phyloP scores from a whole-genome alignment of 2,797 vertebrate species.

The Falco novaeseelandiae region DNA sequence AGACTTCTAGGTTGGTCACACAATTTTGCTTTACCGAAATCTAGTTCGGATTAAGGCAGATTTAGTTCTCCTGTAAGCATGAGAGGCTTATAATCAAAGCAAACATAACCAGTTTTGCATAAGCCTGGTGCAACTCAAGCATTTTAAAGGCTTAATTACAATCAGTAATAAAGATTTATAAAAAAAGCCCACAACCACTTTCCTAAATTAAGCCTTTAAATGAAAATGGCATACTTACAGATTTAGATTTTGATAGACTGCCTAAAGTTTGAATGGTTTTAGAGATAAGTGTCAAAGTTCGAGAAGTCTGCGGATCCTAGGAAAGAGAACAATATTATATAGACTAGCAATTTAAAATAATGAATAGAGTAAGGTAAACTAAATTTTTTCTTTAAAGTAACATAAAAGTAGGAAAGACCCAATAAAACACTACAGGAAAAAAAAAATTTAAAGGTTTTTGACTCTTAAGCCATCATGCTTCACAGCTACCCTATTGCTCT shows the following conservation, averaged over 20 bases:
- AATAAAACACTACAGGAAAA: neutral
- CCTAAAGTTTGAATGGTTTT: conserved; percentile 98
- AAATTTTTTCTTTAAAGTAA: neutral
- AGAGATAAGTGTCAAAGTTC: conserved; percentile 96
- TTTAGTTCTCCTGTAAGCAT: neutral
- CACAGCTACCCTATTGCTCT: neutral
- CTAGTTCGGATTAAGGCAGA: conserved; percentile 35
- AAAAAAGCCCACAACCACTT: neutral
- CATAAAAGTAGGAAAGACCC: neutral
- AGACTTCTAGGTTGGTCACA: neutral
- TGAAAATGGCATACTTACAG: conserved; percentile 81
- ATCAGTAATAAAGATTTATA: neutral
- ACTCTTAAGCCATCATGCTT: neutral
- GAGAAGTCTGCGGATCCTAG: conserved; percentile 93
- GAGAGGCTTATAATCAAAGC: conserved; percentile 29
- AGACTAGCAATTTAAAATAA: neutral
- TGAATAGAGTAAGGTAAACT: neutral
- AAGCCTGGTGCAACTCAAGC: neutral
- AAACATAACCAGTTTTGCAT: neutral
- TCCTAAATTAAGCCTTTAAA: neutral
- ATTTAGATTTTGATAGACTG: conserved; percentile 97
- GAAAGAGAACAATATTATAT: neutral
- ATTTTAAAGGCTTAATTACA: conserved; percentile 34
- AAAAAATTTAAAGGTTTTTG: neutral
- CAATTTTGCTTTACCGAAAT: conserved; percentile 7